Evolutionary conservation across 2,113 vertebrate genomes (phyloP), one percentile per base, ranked within the genome.

Genomic region (Hymenochirus boettgeri): DNA sequence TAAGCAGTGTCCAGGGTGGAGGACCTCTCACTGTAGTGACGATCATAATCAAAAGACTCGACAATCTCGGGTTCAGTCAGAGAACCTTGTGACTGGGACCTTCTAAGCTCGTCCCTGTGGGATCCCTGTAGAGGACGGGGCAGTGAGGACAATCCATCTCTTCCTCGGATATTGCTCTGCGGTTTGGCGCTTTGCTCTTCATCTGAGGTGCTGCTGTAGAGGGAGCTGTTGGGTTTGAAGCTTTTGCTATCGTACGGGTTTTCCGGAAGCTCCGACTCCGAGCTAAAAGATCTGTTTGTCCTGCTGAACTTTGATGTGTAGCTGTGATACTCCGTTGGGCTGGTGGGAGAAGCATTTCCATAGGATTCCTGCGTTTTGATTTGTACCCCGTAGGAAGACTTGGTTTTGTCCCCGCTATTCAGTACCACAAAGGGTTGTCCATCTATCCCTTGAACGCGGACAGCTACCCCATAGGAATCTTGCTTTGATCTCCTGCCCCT

Each of bases 401-500:
- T 69, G 0, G 93, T 90, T 70, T 93, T 94, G 61, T 93, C 91
- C 0, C 95, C 83, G 5, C 93, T 91, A 76, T 98, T 96, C 29
- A 98, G 87, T 39, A 98, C 91, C 11, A 98, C 93, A 5, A 96
- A 98, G 0, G 95, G 94, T 76, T 97, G 94, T 1, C 95, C 95
- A 0, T 84, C 92, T 0, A 98, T 98, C 27, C 93, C 95, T 73
- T 98, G 94, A 33, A 98, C 94, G 3, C 93, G 80, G 54, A 98
- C 91, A 0, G 93, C 94, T 7, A 98, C 95, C 0, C 95, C 95
- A 0, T 98, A 98, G 13, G 89, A 91, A 33, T 80, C 86, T 1
- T 82, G 52, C 29, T 74, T 80, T 9, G 84, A 62, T 4, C 57
- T 78, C 75, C 42, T 72, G 1, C 73, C 74, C 9, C 71, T 82